Evolutionary conservation across 1,140 invertebrate species (phyloP), one percentile per base, ranked within the genome.

Genomic region (Hycleus cichorii): DNA sequence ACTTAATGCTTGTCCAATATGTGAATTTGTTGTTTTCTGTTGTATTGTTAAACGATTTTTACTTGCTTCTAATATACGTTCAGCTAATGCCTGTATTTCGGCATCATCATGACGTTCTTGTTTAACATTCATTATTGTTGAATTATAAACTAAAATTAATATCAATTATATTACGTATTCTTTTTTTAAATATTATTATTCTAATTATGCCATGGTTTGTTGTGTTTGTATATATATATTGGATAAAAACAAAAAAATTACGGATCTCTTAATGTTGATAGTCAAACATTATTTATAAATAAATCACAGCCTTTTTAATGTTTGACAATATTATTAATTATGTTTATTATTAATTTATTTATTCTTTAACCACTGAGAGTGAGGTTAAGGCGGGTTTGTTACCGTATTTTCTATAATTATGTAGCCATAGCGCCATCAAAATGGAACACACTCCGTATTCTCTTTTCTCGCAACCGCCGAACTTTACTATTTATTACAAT

Each of bases 21-120:
- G 27, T 42, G 48, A 55, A 32, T 47, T 58, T 49, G 64, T 49
- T 10, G 40, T 5, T 42, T 42, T 42, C 10, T 42, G 40, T 4
- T 10, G 11, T 3, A n/a, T 5, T n/a, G 40, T 58, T 42, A 66
- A n/a, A 72, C 54, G 74, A 72, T 53, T 76, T 73, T 87, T 89
- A 72, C 91, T 88, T 55, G 87, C 87, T 75, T 91, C 90, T 74
- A 87, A 82, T 83, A 92, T 88, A 75, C 91, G 90, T 64, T 86
- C 86, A 58, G 90, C 90, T 76, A 93, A 66, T 73, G 89, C 88
- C 66, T 82, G 77, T 71, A 93, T 93, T 75, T 93, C 90, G 52
- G 87, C 87, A 72, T 92, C 90, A 80, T 93, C 90, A 61, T 83
- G 83, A 68, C 83, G 80, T 78, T 91, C 89, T 68, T 88, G 82